These are phyloP conservation scores for Aleadryas rufinucha DNA, from an alignment of 2,113 vertebrate species.

Conservation along the genomic window DNA sequence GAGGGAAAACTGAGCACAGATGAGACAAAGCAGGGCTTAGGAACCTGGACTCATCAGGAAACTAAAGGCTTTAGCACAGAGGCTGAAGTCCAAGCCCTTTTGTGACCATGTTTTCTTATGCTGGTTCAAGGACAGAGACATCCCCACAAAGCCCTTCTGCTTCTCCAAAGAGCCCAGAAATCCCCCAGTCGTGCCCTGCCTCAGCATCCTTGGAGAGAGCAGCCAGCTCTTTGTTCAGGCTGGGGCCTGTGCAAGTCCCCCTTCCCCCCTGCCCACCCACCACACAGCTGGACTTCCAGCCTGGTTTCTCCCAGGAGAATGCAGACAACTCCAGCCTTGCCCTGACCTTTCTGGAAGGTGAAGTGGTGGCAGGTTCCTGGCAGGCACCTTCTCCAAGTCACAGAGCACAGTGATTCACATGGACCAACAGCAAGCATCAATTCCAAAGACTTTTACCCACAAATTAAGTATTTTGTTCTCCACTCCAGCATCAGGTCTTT, in stretches of 20 bases:
- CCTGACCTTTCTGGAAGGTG: background rate
- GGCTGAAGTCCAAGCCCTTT: background rate
- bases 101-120: accelerated
- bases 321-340: background rate
- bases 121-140: background rate
- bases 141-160: background rate
- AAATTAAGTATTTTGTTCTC: background rate
- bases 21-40: background rate
- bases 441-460: background rate
- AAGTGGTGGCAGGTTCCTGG: background rate
- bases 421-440: background rate
- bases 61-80: background rate
- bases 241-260: background rate
- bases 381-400: background rate
- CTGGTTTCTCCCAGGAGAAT: background rate
- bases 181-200: background rate
- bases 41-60: background rate
- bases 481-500: background rate
- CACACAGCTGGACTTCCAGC: background rate
- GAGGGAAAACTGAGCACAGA: background rate
- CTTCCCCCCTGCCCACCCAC: background rate
- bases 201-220: background rate
- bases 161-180: background rate
- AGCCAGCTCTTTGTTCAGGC: background rate
- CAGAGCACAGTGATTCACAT: background rate